Percentiles rank a stretch among this genome's conserved stretches.
Conservation (phyloP, 2,113 vertebrate species). For the Paracyprichromis sp. region DNA sequence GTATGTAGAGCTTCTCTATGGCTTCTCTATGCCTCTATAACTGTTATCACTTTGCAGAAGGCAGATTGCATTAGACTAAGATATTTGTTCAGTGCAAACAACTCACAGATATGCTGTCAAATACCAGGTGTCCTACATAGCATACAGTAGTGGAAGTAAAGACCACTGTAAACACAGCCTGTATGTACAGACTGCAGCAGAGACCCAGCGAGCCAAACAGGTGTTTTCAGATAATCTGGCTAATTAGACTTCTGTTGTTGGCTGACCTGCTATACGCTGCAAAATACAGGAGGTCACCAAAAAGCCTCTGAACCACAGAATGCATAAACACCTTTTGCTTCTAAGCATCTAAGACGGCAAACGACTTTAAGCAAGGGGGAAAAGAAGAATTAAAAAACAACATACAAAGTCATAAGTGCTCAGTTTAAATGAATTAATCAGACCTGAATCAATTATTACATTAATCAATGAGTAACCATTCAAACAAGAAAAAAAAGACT, state of each 20-base stretch:
- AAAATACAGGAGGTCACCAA: background rate
- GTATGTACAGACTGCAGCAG: background rate
- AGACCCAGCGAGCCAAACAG: background rate
- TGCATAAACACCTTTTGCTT: background rate
- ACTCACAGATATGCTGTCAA: background rate
- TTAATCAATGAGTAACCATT: background rate
- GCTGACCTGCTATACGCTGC: background rate
- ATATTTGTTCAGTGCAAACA: background rate
- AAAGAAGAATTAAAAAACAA: background rate
- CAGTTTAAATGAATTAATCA: background rate
- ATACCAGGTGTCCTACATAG: background rate
- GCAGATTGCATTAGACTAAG: background rate
- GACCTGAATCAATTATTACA: background rate
- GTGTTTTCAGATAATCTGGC: slow-evolving; percentile 9
- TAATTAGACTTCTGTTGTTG: slow-evolving; percentile 38
- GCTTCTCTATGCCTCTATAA: background rate
- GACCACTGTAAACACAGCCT: background rate
- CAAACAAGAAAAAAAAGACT: background rate
- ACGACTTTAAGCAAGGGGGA: background rate
- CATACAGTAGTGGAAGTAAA: background rate
- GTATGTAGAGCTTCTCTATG: background rate
- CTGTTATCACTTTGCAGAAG: background rate
- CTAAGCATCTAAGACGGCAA: background rate
- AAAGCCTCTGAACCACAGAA: background rate
- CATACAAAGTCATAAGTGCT: background rate